Base-by-base conservation (phyloP, 2,797 vertebrate genomes). In the Amphiprion clarkii region DNA sequence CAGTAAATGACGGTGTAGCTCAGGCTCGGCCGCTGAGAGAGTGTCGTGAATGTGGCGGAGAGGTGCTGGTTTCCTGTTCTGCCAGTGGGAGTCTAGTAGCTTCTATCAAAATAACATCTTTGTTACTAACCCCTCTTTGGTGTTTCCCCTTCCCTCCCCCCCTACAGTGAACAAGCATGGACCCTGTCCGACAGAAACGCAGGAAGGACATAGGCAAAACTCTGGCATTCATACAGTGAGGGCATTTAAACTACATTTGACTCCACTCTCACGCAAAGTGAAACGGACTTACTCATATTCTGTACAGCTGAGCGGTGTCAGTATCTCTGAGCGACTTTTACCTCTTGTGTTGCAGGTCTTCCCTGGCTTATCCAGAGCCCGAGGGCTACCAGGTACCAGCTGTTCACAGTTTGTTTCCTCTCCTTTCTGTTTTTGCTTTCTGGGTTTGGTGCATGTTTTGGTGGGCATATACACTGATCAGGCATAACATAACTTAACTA, bases 141-240 rank as follows among this genome's bases (percentile, higher is more conserved):
- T 72, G 19, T 51, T 11, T 19, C 74, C 33, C 40, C 6, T 46
- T 48, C 27, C 27, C 27, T 27, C 3, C 27, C 27, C 27, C 27
- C 27, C 27, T 4, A 27, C 23, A 87, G 90, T 80, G 58, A 70
- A 7, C 58, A 58, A 86, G 33, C 56, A 92, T 95, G 95, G 94
- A 92, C 82, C 90, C 95, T 93, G 95, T 93, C 84, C 96, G 96
- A 83, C 94, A 95, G 90, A 97, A 95, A 85, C 95, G 98, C 70
- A 96, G 93, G 82, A 94, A 96, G 71, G 96, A 97, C 81, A 99
- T 99, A 81, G 95, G 92, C 84, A 97, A 94, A 88, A 96, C 96
- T 79, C 94, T 99, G 89, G 92, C 93, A 11, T 98, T 99, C 79
- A 99, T 99, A 78, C 97, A 97, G 98, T 99, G 91, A 96, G 96